These are phyloP conservation scores for Drosophila chauvacae DNA, from an alignment of 1,140 invertebrate species.

Conservation along the genomic window DNA sequence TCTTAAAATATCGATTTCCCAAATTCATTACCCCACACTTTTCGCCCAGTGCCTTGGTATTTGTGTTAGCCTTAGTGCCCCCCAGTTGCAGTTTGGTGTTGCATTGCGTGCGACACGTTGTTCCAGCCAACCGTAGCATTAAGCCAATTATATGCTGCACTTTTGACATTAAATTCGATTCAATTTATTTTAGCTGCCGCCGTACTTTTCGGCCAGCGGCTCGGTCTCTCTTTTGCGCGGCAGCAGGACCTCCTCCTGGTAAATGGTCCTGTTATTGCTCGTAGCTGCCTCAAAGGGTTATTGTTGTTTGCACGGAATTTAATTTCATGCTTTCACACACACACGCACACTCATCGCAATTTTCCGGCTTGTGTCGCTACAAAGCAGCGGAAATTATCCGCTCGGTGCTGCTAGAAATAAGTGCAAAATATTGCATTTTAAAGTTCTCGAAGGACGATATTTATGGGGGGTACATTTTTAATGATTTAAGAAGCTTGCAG, in stretches of 20 bases:
- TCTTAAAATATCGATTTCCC: background rate
- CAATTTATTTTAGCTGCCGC: constrained; percentile 63
- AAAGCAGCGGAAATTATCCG: constrained; percentile 70
- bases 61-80: constrained; percentile 21
- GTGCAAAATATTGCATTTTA: constrained; percentile 46
- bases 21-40: background rate
- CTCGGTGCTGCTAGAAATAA: constrained; percentile 39
- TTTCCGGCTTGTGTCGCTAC: constrained; percentile 28
- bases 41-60: constrained; percentile 8
- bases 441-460: constrained; percentile 2
- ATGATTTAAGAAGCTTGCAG: constrained; percentile 6
- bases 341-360: constrained; percentile 47
- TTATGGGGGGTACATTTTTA: constrained; percentile 7
- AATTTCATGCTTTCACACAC: constrained; percentile 70
- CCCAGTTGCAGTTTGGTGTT: constrained; percentile 22
- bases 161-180: constrained; percentile 82
- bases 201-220: constrained; percentile 49
- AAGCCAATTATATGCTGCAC: constrained; percentile 80
- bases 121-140: constrained; percentile 46
- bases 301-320: constrained; percentile 80
- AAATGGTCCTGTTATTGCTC: constrained; percentile 34
- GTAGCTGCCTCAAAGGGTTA: constrained; percentile 60
- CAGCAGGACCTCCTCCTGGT: constrained; percentile 4
- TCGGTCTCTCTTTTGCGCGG: constrained; percentile 1
- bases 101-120: constrained; percentile 29